Evolutionary conservation across 2,888 invertebrate species (phyloP).

Genomic region (Zelleria hepariella): DNA sequence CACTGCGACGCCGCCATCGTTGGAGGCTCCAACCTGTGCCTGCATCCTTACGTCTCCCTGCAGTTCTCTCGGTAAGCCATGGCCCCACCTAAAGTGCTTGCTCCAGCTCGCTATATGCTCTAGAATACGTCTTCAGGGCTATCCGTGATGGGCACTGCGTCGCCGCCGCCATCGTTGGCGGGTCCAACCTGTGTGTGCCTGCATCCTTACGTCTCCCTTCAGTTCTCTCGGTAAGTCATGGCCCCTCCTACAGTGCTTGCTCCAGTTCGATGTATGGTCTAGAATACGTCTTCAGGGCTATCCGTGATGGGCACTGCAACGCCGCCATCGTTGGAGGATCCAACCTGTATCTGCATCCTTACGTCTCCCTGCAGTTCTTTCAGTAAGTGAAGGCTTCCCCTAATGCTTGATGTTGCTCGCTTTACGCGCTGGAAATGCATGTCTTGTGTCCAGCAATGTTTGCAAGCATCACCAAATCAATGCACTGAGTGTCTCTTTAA

Average conservation of each 20-base stretch:
- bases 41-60: slow-evolving; percentile 89
- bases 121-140: slow-evolving; percentile 85
- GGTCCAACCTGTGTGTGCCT: slow-evolving; percentile 78
- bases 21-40: slow-evolving; percentile 86
- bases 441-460: neutral
- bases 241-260: slow-evolving; percentile 73
- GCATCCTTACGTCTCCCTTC: slow-evolving; percentile 89
- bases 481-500: no score
- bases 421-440: slow-evolving; percentile 81
- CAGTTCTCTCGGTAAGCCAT: slow-evolving; percentile 81
- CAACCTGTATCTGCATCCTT: slow-evolving; percentile 87
- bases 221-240: slow-evolving; percentile 78
- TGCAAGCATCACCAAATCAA: no score
- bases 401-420: slow-evolving; percentile 90
- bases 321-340: slow-evolving; percentile 85
- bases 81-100: slow-evolving; percentile 72
- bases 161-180: slow-evolving; percentile 89
- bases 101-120: slow-evolving; percentile 89
- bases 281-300: slow-evolving; percentile 83
- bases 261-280: slow-evolving; percentile 91
- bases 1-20: slow-evolving; percentile 92
- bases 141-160: slow-evolving; percentile 88
- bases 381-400: slow-evolving; percentile 48
- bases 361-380: slow-evolving; percentile 89
- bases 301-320: slow-evolving; percentile 87